Percentiles rank a stretch among this genome's conserved stretches.
Evolutionary conservation across 2,113 vertebrate genomes (phyloP).

Genomic region (Cheirogaleus medius): DNA sequence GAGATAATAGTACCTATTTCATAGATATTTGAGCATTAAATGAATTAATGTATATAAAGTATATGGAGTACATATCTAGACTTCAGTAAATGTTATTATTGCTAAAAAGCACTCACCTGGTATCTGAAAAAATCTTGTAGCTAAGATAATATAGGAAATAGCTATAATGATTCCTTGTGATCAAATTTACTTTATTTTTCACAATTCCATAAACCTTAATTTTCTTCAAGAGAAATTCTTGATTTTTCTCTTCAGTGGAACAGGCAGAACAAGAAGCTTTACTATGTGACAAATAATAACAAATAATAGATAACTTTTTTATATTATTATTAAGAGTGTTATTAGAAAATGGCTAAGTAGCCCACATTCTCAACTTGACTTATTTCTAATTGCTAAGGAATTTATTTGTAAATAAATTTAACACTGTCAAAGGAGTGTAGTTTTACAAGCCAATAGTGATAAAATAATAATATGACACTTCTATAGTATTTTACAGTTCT

Average conservation of each 20-base stretch:
- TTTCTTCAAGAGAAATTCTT: conserved; percentile 18
- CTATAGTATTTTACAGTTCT: not conserved
- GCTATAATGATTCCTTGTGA: conserved; percentile 19
- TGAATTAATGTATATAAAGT: conserved; percentile 59
- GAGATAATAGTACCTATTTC: conserved; percentile 59
- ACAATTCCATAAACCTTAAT: not conserved
- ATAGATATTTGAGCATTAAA: conserved; percentile 41
- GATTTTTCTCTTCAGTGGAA: conserved; percentile 1
- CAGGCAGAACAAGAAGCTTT: conserved; percentile 4
- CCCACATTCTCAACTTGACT: not conserved
- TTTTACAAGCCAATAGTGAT: not conserved
- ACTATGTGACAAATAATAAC: not conserved
- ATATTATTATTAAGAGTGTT: not conserved
- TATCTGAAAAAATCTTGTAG: conserved; percentile 12
- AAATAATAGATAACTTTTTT: not conserved
- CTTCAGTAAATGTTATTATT: conserved; percentile 51
- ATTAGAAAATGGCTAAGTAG: not conserved
- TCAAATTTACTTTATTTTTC: conserved; percentile 35
- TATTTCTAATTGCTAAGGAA: not conserved
- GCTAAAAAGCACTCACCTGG: conserved; percentile 37
- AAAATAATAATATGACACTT: not conserved
- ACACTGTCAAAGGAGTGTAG: not conserved
- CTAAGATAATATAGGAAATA: conserved; percentile 18
- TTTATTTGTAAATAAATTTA: not conserved
- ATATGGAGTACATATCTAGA: conserved; percentile 11